Percentiles rank a stretch among this genome's conserved stretches.
These are phyloP conservation scores for Rotaria socialis DNA, from an alignment of 2,888 invertebrate species.

Conservation along the genomic window DNA sequence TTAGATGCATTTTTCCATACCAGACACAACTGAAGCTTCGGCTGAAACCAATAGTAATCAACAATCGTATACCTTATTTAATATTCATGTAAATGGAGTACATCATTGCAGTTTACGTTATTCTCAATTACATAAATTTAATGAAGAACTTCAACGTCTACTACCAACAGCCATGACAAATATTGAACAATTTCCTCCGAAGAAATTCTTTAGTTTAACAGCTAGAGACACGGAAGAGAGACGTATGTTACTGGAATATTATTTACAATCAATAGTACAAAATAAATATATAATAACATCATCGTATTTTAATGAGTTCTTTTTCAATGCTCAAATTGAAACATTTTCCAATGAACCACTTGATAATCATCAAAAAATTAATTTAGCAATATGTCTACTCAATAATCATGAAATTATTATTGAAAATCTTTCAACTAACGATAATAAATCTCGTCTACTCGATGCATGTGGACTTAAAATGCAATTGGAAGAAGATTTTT, in stretches of 20 bases:
- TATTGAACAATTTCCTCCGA: constrained; percentile 82
- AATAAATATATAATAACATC: constrained; percentile 3
- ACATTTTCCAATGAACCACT: neutral
- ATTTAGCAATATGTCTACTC: neutral
- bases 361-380: neutral
- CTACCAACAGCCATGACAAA: neutral
- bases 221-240: constrained; percentile 80
- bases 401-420: constrained; percentile 11
- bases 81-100: constrained; percentile 89
- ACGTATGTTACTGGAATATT: constrained; percentile 78
- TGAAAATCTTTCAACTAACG: neutral
- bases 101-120: constrained; percentile 91
- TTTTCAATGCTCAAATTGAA: neutral
- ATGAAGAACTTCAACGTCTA: constrained; percentile 64
- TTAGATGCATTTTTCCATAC: constrained; percentile 34
- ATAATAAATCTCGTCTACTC: neutral
- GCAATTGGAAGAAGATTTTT: neutral
- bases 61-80: constrained; percentile 67
- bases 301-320: neutral
- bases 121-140: constrained; percentile 80
- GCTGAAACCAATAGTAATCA: neutral
- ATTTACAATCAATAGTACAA: constrained; percentile 68
- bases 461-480: neutral
- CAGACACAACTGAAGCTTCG: neutral
- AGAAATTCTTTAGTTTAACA: constrained; percentile 76